Evolutionary conservation across 2,797 vertebrate species (phyloP).

Genomic region (Rhadinocentrus ornatus): DNA sequence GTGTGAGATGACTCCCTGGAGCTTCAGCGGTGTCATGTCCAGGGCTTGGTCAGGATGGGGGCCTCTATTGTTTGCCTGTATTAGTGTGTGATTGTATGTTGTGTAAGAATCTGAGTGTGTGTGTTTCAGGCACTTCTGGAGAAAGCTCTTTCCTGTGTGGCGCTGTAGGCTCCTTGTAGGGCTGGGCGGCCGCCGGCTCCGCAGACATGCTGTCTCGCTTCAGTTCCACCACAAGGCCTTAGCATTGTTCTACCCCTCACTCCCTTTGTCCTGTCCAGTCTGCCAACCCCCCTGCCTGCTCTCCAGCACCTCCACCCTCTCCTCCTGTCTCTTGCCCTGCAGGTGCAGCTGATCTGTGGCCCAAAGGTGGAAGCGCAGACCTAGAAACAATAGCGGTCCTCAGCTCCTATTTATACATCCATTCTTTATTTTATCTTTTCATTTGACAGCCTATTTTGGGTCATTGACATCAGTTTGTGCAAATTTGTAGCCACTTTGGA

Average conservation of each 20-base stretch:
- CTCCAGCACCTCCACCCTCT: constrained; percentile 55
- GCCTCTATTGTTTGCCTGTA: constrained; percentile 79
- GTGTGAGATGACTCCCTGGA: constrained; percentile 71
- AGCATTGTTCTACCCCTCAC: constrained; percentile 80
- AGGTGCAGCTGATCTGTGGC: constrained; percentile 76
- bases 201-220: constrained; percentile 84
- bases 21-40: constrained; percentile 64
- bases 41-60: constrained; percentile 67
- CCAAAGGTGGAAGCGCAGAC: constrained; percentile 57
- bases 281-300: constrained; percentile 36
- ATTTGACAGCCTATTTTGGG: constrained; percentile 49
- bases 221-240: constrained; percentile 79
- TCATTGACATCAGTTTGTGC: constrained; percentile 25
- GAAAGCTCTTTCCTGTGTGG: constrained; percentile 83
- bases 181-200: constrained; percentile 58
- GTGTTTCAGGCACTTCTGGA: constrained; percentile 62
- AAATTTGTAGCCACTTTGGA: constrained; percentile 8
- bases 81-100: constrained; percentile 60
- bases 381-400: constrained; percentile 73
- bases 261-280: constrained; percentile 74
- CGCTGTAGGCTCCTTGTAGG: constrained; percentile 71
- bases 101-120: constrained; percentile 38
- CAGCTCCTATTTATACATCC: constrained; percentile 75
- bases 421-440: constrained; percentile 62
- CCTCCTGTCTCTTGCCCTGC: constrained; percentile 61